phyloP scores from a whole-genome alignment of 1,140 invertebrate species.

The Bombus consobrinus region DNA sequence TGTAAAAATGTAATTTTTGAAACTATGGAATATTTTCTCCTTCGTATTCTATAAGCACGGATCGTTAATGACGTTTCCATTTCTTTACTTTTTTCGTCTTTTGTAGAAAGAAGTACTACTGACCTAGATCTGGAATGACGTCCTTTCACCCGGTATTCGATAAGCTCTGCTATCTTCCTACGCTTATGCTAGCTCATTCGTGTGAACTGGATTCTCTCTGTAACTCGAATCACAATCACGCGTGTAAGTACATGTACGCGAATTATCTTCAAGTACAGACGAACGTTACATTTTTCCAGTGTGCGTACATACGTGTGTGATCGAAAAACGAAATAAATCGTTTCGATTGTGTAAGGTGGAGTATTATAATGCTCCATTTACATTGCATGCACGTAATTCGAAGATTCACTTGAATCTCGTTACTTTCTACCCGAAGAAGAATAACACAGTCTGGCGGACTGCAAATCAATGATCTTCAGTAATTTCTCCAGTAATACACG shows the following conservation, averaged over 20 bases:
- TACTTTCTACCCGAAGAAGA: conserved; percentile 26
- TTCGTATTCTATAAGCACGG: neutral
- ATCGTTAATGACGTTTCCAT: too few species aligned
- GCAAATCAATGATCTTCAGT: neutral
- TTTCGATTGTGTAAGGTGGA: conserved; percentile 21
- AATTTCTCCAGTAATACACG: neutral
- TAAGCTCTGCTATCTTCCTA: neutral
- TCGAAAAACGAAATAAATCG: conserved; percentile 11
- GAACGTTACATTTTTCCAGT: neutral
- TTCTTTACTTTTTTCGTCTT: neutral
- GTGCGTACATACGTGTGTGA: neutral
- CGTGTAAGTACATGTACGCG: neutral
- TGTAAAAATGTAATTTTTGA: neutral
- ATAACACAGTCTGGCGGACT: neutral
- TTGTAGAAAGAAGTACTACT: conserved; percentile 7
- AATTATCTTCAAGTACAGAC: neutral
- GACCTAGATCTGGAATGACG: conserved; percentile 25
- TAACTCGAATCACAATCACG: neutral
- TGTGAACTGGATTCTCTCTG: neutral
- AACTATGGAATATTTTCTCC: too few species aligned
- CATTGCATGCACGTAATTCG: conserved; percentile 15
- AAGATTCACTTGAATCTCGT: conserved; percentile 26
- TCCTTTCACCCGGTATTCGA: conserved; percentile 28
- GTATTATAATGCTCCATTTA: neutral
- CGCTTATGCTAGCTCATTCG: neutral